Percentiles rank a stretch among this genome's conserved stretches.
These are phyloP conservation scores for Pinctada fucata DNA, from an alignment of 2,888 invertebrate species.

Conservation along the genomic window DNA sequence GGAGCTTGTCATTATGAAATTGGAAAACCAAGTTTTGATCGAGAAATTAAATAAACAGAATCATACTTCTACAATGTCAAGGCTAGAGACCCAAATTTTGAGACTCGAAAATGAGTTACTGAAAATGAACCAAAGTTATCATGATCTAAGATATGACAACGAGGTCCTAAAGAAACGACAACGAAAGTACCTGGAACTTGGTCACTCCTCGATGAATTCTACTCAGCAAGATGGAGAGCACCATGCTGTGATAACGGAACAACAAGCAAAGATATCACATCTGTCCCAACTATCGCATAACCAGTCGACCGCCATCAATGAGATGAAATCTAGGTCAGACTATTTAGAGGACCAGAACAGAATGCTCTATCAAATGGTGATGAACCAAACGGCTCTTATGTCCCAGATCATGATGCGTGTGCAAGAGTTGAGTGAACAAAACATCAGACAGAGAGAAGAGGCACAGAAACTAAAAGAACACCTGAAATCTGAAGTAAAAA, in stretches of 20 bases:
- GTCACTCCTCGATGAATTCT: conserved; percentile 41
- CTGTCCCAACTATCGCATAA: conserved; percentile 56
- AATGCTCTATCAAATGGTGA: conserved; percentile 61
- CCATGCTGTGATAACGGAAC: conserved; percentile 58
- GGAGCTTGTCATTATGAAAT: conserved; percentile 66
- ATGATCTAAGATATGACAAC: conserved; percentile 56
- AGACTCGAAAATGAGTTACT: conserved; percentile 69
- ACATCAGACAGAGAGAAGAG: conserved; percentile 52
- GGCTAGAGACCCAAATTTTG: conserved; percentile 69
- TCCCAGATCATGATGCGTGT: conserved; percentile 62
- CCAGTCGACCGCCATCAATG: conserved; percentile 54
- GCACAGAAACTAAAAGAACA: conserved; percentile 40
- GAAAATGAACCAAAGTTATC: conserved; percentile 64
- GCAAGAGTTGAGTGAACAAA: conserved; percentile 58
- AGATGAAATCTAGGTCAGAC: conserved; percentile 52
- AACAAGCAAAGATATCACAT: conserved; percentile 59
- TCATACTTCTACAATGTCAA: conserved; percentile 56
- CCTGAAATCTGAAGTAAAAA: conserved; percentile 19
- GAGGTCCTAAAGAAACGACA: conserved; percentile 56
- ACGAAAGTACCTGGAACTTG: conserved; percentile 57
- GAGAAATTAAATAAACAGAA: conserved; percentile 64
- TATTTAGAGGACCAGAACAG: conserved; percentile 64
- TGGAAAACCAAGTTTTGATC: conserved; percentile 68
- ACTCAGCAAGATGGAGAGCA: conserved; percentile 30
- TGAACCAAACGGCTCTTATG: conserved; percentile 66